Base-by-base conservation (phyloP, 1,140 invertebrate species). In the Epicauta chinensis region DNA sequence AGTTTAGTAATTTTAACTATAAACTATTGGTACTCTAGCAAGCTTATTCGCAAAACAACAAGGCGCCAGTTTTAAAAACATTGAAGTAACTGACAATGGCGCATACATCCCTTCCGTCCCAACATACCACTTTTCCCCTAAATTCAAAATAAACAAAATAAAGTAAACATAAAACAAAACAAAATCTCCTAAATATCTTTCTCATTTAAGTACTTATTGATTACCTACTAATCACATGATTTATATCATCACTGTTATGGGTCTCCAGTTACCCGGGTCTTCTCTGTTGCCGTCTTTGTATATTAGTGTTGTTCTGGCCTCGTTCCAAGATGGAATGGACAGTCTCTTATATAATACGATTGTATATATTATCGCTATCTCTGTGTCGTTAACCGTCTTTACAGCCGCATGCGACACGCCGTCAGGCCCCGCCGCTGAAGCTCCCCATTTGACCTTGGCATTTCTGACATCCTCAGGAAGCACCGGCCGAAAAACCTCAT, bases 241-340 rank as follows among this genome's bases (percentile, higher is more conserved):
- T n/a, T n/a, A n/a, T n/a, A n/a, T n/a, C n/a, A n/a, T 62, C 10
- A 75, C 64, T 13, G 69, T 68, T 1, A 75, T 73, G 6, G 72
- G 71, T 14, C 72, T 13, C 58, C 60, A 62, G 51, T 62, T 59
- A 30, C 30, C 32, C 1, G 55, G 31, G 11, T 57, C 32, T 9
- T 1, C 35, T 0, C 34, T 12, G 41, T 57, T 49, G 1, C 47
- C 49, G 2, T 46, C 23, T 16, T 60, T 62, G 0, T 54, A 49
- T 2, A 62, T 51, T 10, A 62, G 43, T 1, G 55, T 42, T 3
- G 48, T 59, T 13, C 56, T 15, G 2, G 38, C 16, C 0, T 6
- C 12, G 0, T 32, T 13, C 51, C 56, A 58, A 0, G 39, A 7
- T 0, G 42, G 16, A 6, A 50, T 30, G 3, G 37, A 29, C 3